These are phyloP conservation scores for Pedionomus torquatus DNA, from an alignment of 2,113 vertebrate genomes.

Conservation along the genomic window DNA sequence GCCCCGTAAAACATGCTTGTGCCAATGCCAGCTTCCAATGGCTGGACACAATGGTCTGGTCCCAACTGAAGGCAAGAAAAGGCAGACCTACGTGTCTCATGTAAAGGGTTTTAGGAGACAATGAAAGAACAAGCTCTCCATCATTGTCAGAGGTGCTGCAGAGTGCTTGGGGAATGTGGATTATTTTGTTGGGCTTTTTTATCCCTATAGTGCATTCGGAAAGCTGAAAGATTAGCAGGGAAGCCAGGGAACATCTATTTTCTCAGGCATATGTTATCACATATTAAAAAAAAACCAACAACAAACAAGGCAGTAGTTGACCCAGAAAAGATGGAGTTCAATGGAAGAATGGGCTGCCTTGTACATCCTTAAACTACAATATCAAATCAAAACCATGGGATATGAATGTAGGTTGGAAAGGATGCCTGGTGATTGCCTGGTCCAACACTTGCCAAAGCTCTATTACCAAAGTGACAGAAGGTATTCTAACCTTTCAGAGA, in stretches of 20 bases:
- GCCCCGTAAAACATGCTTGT: background rate
- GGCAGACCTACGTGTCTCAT: background rate
- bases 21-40: background rate
- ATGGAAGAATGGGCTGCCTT: background rate
- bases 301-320: background rate
- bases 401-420: background rate
- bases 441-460: background rate
- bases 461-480: background rate
- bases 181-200: background rate
- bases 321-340: background rate
- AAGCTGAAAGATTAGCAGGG: background rate
- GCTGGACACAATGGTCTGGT: background rate
- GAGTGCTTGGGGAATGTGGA: background rate
- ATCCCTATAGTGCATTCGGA: background rate
- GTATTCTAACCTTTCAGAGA: background rate
- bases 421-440: background rate
- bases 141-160: background rate
- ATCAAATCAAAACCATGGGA: background rate
- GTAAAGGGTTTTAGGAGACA: background rate
- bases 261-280: background rate
- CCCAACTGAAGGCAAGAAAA: background rate
- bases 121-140: constrained; percentile 15
- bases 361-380: background rate
- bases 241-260: background rate
- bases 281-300: background rate